phyloP scores from a whole-genome alignment of 2,888 invertebrate genomes.

The Limnephilus auricula region DNA sequence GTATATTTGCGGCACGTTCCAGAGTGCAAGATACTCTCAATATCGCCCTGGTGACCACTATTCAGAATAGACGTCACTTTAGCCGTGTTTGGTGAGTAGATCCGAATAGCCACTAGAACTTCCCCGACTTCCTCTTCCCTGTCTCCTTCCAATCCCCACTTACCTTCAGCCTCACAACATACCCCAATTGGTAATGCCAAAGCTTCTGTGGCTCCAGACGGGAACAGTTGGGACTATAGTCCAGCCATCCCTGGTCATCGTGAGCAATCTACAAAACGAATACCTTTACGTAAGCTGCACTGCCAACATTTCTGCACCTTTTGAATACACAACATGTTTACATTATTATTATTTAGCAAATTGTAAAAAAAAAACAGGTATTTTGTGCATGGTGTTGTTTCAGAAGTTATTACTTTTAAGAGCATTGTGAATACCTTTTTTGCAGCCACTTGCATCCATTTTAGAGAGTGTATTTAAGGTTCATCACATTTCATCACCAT shows the following conservation, averaged over 20 bases:
- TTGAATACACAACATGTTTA: not conserved
- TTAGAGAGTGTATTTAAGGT: constrained; percentile 35
- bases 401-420: constrained; percentile 56
- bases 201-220: no score
- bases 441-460: constrained; percentile 46
- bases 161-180: no score
- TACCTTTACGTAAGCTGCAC: not conserved
- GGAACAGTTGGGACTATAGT: no score
- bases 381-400: constrained; percentile 59
- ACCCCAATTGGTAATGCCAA: no score
- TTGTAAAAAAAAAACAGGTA: constrained; percentile 33
- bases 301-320: not conserved
- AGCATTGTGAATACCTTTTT: constrained; percentile 57
- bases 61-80: no score
- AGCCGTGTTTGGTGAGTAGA: no score
- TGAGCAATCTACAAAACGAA: not conserved
- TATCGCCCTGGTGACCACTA: no score
- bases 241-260: not conserved
- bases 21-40: no score
- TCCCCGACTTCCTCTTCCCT: no score
- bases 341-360: not conserved
- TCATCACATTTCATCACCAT: constrained; percentile 46
- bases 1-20: no score
- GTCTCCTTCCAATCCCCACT: no score
- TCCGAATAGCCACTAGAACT: no score